These are phyloP conservation scores for Uloborus diversus DNA, from an alignment of 1,140 invertebrate genomes.

Conservation along the genomic window DNA sequence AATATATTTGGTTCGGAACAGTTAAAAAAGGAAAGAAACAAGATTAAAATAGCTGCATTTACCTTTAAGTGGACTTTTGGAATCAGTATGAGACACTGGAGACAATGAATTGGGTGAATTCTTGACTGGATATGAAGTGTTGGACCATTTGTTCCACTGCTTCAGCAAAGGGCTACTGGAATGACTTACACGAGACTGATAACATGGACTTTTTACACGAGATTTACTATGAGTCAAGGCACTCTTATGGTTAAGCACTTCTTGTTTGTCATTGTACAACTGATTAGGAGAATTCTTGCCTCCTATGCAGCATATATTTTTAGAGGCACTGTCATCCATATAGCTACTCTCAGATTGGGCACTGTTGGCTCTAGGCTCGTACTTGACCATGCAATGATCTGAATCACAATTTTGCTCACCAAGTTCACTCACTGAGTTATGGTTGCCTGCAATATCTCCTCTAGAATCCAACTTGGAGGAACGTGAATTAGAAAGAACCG, in stretches of 20 bases:
- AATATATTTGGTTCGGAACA: no score
- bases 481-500: constrained; percentile 33
- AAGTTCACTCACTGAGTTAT: background rate
- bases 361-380: background rate
- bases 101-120: constrained; percentile 48
- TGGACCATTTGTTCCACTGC: constrained; percentile 47
- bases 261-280: constrained; percentile 8
- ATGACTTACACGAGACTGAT: constrained; percentile 44
- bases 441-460: background rate
- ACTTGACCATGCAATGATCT: background rate
- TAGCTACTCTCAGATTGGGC: background rate
- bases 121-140: constrained; percentile 25
- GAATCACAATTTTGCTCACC: constrained; percentile 16
- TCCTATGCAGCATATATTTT: background rate
- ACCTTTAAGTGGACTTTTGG: constrained; percentile 38
- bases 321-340: constrained; percentile 42
- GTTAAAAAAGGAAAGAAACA: background rate
- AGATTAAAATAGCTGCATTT: background rate
- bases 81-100: constrained; percentile 23
- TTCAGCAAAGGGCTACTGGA: constrained; percentile 46
- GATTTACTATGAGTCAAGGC: constrained; percentile 51
- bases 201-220: constrained; percentile 30
- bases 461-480: constrained; percentile 10
- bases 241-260: constrained; percentile 54
- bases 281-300: constrained; percentile 43